Evolutionary conservation across 2,113 vertebrate species (phyloP).

Genomic region (Zosterops japonicus): DNA sequence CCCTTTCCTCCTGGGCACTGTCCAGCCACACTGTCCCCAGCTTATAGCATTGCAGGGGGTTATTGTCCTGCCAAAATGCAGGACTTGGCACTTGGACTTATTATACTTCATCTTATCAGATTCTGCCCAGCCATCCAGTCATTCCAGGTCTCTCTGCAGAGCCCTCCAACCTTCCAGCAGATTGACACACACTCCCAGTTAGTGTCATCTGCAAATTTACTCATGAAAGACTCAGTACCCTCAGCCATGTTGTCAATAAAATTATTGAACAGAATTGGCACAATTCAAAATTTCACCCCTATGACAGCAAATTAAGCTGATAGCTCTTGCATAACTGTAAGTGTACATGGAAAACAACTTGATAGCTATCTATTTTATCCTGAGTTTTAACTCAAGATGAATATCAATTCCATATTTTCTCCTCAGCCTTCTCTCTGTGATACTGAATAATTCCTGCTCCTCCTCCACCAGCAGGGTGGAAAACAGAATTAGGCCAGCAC

Average conservation of each 20-base stretch:
- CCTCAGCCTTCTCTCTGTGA: not conserved
- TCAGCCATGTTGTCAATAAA: not conserved
- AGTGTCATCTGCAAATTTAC: not conserved
- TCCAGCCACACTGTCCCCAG: not conserved
- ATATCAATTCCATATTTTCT: not conserved
- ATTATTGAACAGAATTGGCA: not conserved
- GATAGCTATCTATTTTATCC: not conserved
- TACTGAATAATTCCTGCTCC: not conserved
- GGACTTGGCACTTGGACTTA: rapidly evolving
- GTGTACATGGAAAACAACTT: not conserved
- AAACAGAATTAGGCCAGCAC: not conserved
- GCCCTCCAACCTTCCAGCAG: not conserved
- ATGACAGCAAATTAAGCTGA: not conserved
- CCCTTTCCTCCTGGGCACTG: not conserved
- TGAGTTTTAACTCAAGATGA: not conserved
- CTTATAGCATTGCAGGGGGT: rapidly evolving
- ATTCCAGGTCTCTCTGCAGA: not conserved
- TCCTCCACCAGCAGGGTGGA: not conserved
- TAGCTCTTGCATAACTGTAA: not conserved
- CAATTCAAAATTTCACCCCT: not conserved
- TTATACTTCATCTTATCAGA: rapidly evolving
- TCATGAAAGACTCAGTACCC: not conserved
- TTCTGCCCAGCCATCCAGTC: not conserved
- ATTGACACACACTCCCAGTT: rapidly evolving
- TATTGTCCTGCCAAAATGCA: not conserved